Evolutionary conservation across 2,888 invertebrate genomes (phyloP).

Genomic region (Diplolepis rosae): DNA sequence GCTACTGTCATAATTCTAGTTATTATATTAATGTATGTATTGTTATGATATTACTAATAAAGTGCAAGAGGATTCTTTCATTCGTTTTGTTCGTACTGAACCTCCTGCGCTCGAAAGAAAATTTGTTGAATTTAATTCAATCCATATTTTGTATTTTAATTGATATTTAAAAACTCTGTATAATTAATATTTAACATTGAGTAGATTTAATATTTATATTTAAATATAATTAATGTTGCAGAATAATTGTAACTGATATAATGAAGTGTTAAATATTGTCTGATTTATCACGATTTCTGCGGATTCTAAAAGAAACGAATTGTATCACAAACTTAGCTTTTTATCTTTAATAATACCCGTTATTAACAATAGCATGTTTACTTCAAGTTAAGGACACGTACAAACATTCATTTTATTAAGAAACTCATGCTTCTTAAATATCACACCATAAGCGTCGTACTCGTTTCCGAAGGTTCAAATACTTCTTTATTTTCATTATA

Average conservation of each 20-base stretch:
- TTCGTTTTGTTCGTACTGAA: not conserved
- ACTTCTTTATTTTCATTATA: not conserved
- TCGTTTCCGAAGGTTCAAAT: not conserved
- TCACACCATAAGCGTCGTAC: conserved; percentile 16
- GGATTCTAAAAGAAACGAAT: not conserved
- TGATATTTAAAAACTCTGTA: not conserved
- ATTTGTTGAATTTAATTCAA: not conserved
- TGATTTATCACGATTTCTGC: not conserved
- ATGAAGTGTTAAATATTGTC: not conserved
- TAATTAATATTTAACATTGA: not conserved
- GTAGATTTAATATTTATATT: not conserved
- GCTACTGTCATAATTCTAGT: conserved; percentile 50
- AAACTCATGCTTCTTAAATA: conserved; percentile 7
- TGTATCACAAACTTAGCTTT: conserved; percentile 27
- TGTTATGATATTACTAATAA: conserved; percentile 44
- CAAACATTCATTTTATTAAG: conserved; percentile 14
- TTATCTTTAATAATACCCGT: conserved; percentile 18
- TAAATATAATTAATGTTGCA: not conserved
- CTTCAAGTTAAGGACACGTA: conserved; percentile 34
- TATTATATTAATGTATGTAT: conserved; percentile 50
- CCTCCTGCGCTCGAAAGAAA: not conserved
- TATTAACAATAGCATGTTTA: conserved; percentile 9
- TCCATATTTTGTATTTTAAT: not conserved
- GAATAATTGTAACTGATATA: not conserved
- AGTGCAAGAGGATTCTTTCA: conserved; percentile 32